Base-by-base conservation (phyloP, 2,113 vertebrate species). In the Lipophrys pholis region DNA sequence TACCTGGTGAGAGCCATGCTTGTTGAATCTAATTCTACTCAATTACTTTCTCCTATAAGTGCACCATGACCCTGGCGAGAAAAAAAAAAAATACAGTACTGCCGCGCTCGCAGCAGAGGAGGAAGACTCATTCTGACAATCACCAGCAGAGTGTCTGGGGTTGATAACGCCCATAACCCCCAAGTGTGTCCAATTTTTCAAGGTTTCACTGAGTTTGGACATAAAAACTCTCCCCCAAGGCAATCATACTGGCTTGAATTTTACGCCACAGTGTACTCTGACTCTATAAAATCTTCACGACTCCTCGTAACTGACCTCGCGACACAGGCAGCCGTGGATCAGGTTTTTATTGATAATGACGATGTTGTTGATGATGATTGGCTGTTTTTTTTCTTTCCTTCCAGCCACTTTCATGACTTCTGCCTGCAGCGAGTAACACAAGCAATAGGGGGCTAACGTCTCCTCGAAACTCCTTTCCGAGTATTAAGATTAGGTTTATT, bases 201-300 rank as follows among this genome's bases (percentile, higher is more conserved):
- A 69, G 52, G 64, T 85, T 80, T 84, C 76, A 56, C 58, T 39
- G 56, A 59, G 46, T 80, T 80, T 65, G 51, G 57, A 73, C 58
- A 76, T 80, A 75, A 88, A 88, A 78, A 64, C 46, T 60, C 41
- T 62, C 17, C 59, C 65, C 38, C 10, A 35, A 69, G 74, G 81
- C 80, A 63, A 83, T 80, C 68, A 70, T 67, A 79, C 11, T 46
- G 6, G 54, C 41, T 74, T 76, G 69, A 67, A 76, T 87, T 87
- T 85, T 87, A 90, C 83, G 43, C 73, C 62, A 54, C 69, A 67
- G 74, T 80, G 76, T 70, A 69, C 76, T 81, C 71, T 35, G 59
- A 85, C 80, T 88, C 80, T 66, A 82, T 89, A 86, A 90, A 90
- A 82, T 71, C 69, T 73, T 76, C 61, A 66, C 82, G 78, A 81